Percentiles rank a stretch among this genome's conserved stretches.
Conservation (phyloP, 2,888 invertebrate genomes). For the Nomada ferruginata region DNA sequence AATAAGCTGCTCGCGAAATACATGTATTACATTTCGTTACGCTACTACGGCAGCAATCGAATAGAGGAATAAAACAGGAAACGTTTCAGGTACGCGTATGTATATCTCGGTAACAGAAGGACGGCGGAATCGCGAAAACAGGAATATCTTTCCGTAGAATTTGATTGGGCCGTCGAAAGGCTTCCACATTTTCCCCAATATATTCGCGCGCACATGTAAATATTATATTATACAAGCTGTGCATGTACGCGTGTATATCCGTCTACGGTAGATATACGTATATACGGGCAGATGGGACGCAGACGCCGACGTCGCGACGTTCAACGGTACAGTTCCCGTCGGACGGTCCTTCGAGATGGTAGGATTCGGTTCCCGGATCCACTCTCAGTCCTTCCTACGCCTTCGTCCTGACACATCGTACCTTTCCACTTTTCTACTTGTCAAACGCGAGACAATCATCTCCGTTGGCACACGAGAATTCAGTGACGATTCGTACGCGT, state of each 20-base stretch:
- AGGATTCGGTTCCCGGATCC: slow-evolving; percentile 74
- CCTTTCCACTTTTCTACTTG: slow-evolving; percentile 42
- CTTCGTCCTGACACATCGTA: slow-evolving; percentile 75
- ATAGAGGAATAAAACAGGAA: neutral
- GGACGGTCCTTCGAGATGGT: slow-evolving; percentile 82
- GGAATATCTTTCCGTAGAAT: slow-evolving; percentile 48
- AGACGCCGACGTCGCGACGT: slow-evolving; percentile 83
- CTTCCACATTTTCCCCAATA: slow-evolving; percentile 52
- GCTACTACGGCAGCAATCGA: neutral
- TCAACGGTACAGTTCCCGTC: slow-evolving; percentile 83
- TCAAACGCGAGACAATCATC: neutral
- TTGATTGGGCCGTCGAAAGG: slow-evolving; percentile 51
- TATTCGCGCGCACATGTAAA: slow-evolving; percentile 56
- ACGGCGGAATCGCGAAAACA: slow-evolving; percentile 33
- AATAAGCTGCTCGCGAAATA: neutral
- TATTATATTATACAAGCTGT: slow-evolving; percentile 65
- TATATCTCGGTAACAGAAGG: slow-evolving; percentile 9
- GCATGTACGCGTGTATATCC: slow-evolving; percentile 51
- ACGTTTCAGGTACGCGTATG: slow-evolving; percentile 7
- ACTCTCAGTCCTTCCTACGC: slow-evolving; percentile 78
- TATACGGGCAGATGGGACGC: slow-evolving; percentile 77
- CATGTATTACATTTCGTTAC: neutral
- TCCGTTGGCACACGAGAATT: neutral
- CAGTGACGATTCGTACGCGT: slow-evolving; percentile 28
- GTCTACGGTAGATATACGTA: slow-evolving; percentile 52